Evolutionary conservation across 2,888 invertebrate genomes (phyloP), one percentile per base, ranked within the genome.

Genomic region (Ceraclea dissimilis): DNA sequence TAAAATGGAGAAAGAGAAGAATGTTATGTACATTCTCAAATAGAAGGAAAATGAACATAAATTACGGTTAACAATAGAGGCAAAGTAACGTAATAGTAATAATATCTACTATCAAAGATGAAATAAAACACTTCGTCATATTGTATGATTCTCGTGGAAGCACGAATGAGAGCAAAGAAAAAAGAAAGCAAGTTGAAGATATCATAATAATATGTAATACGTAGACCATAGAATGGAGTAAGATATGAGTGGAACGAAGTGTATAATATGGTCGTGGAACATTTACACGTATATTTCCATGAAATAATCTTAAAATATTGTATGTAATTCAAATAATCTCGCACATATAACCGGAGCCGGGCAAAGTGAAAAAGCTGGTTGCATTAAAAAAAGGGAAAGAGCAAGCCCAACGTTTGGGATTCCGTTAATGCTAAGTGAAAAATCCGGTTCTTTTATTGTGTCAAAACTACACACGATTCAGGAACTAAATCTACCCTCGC

Each of bases 361-460:
- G 19, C 26, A 49, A 49, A 49, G 49, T 49, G 49, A 26, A 49
- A 49, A 49, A 26, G 49, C 49, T 49, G 26, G 49, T 49, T 49
- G 49, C 22, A 49, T 26, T 49, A 52, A 31, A 52, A 52, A 51
- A 39, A 20, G 31, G 31, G 17, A 26, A 21, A n/a, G 44, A 53
- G 44, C 44, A 22, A 26, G 26, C 44, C 43, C 19, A 19, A 39
- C 39, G 39, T 16, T 39, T 43, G 43, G 21, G n/a, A 52, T 48
- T 20, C 34, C 34, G 16, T 34, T 56, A 56, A 56, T 51, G 56
- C 44, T 60, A 58, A 60, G 60, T 60, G 60, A 53, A 58, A 58
- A 56, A 58, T 58, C 58, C 52, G 53, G 60, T 58, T 50, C 50
- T 53, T 50, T 56, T 55, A 54, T 56, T 51, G 47, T 47, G 47